Evolutionary conservation across 2,797 vertebrate genomes (phyloP).

Genomic region (Nyctibius grandis): DNA sequence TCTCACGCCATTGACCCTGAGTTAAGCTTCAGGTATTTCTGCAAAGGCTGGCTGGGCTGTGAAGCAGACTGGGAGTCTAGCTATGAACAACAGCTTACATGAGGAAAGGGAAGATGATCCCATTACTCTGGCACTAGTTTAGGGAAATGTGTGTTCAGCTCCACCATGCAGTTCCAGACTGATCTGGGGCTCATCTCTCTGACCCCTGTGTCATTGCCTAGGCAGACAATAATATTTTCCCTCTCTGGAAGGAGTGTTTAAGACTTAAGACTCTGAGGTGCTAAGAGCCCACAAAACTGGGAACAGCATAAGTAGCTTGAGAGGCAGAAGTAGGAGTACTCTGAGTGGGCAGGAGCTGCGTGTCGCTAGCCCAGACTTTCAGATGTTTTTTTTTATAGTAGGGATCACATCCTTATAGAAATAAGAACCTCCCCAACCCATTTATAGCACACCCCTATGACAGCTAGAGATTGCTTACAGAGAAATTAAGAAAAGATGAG

Average conservation of each 20-base stretch:
- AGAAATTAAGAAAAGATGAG: neutral
- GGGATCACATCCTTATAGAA: neutral
- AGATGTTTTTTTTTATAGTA: neutral
- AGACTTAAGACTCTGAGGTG: neutral
- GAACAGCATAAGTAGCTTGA: neutral
- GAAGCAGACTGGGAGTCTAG: neutral
- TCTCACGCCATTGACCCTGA: neutral
- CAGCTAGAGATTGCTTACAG: neutral
- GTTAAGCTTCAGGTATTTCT: neutral
- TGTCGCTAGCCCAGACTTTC: neutral
- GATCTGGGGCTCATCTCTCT: neutral
- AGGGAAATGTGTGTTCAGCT: neutral
- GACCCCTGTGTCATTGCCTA: fast-evolving
- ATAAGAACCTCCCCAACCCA: neutral
- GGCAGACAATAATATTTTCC: neutral
- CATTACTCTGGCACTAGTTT: fast-evolving
- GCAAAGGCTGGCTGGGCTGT: neutral
- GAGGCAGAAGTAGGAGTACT: neutral
- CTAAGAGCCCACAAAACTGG: neutral
- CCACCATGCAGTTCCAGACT: neutral
- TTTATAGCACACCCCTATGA: neutral
- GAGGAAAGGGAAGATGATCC: neutral
- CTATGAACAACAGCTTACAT: neutral
- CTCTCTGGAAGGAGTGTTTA: neutral
- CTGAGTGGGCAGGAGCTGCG: neutral